Evolutionary conservation across 2,113 vertebrate genomes (phyloP).

Genomic region (Lagopus leucura): DNA sequence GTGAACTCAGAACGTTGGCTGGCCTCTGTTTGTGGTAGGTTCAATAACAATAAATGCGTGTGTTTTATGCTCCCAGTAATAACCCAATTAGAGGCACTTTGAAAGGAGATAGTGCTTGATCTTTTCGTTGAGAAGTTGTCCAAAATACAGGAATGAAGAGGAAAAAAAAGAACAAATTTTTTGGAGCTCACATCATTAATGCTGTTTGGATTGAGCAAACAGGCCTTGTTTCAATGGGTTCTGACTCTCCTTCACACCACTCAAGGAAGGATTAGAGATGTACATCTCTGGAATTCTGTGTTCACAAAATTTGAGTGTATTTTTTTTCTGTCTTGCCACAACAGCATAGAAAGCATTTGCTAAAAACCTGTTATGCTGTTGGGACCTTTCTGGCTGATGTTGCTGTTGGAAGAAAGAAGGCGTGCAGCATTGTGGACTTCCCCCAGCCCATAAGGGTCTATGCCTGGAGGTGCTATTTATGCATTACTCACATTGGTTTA

Average conservation of each 20-base stretch:
- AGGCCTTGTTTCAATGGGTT: constrained; percentile 2
- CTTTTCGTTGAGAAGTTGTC: constrained; percentile 15
- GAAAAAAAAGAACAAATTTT: constrained; percentile 26
- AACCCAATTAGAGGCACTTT: constrained; percentile 46
- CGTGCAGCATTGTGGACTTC: not conserved
- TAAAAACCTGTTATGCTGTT: not conserved
- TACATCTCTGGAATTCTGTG: not conserved
- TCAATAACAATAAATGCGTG: constrained; percentile 52
- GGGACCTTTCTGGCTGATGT: not conserved
- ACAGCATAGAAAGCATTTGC: not conserved
- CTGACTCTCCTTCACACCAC: not conserved
- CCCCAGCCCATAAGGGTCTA: not conserved
- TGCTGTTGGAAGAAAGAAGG: not conserved
- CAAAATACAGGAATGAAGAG: constrained; percentile 18
- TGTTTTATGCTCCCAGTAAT: constrained; percentile 39
- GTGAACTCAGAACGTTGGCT: constrained; percentile 18
- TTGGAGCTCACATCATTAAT: constrained; percentile 17
- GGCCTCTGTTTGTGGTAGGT: constrained; percentile 12
- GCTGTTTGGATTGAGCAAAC: constrained; percentile 1
- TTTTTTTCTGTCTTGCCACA: not conserved
- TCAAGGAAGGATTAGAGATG: not conserved
- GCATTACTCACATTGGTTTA: not conserved
- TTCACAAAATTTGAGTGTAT: not conserved
- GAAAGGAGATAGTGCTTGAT: constrained; percentile 57
- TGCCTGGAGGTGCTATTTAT: not conserved